A percentile compares a stretch with the other conserved stretches of the same genome.
phyloP scores from a whole-genome alignment of 1,140 invertebrate species.

The Mizuhopecten yessoensis region DNA sequence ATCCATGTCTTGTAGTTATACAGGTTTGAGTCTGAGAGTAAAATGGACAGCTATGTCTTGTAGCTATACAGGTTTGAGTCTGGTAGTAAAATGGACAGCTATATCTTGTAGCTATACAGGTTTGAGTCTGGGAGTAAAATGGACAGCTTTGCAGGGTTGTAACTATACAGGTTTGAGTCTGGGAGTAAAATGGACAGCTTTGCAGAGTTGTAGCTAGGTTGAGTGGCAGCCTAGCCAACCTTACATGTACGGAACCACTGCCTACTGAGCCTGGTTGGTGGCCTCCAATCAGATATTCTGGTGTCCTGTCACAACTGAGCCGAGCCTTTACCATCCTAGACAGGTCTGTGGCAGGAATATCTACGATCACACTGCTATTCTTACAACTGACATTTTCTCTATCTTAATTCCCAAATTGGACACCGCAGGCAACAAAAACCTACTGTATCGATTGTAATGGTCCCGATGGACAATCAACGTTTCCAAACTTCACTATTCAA shows the following conservation, averaged over 20 bases:
- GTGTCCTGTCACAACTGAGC: neutral
- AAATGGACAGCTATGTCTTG: too few species aligned
- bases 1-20: too few species aligned
- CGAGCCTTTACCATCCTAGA: too few species aligned
- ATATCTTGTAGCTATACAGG: too few species aligned
- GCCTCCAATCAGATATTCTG: neutral
- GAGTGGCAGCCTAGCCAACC: neutral
- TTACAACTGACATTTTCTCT: constrained; percentile 22
- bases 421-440: constrained; percentile 18
- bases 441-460: neutral
- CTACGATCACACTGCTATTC: neutral
- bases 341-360: neutral
- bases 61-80: too few species aligned
- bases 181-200: too few species aligned
- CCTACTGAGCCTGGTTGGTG: neutral
- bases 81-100: too few species aligned
- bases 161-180: too few species aligned
- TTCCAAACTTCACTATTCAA: neutral
- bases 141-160: too few species aligned
- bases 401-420: constrained; percentile 26
- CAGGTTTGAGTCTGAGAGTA: too few species aligned
- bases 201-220: too few species aligned
- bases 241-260: neutral
- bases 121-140: too few species aligned
- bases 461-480: neutral